A percentile compares a stretch with the other conserved stretches of the same genome.
Conservation (phyloP, 2,888 invertebrate species). For the Entomobrya proxima region DNA sequence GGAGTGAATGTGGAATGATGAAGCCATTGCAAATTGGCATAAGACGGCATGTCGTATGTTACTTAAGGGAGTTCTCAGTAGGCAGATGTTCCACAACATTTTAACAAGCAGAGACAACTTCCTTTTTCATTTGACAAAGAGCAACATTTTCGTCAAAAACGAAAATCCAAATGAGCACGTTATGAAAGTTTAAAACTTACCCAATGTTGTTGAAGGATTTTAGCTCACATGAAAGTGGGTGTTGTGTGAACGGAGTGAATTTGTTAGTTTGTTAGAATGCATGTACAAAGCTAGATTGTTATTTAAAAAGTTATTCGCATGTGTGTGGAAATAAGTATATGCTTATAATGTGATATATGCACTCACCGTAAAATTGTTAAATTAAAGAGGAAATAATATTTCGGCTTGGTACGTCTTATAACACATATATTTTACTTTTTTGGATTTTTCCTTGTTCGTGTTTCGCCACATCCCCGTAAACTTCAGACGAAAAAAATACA, state of each 20-base stretch:
- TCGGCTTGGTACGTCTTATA: not conserved
- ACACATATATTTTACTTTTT: not conserved
- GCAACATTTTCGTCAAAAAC: not conserved
- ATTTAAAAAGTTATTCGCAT: not conserved
- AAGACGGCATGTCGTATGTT: slow-evolving; percentile 19
- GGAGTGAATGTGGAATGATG: not conserved
- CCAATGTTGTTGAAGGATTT: not conserved
- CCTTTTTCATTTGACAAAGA: not conserved
- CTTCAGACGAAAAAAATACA: slow-evolving; percentile 64
- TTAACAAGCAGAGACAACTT: not conserved
- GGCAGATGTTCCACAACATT: not conserved
- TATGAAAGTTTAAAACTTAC: not conserved
- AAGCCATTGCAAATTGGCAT: slow-evolving; percentile 20
- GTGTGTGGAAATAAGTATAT: not conserved
- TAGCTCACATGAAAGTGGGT: no score
- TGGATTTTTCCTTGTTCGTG: slow-evolving; percentile 4
- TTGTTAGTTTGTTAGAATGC: not conserved
- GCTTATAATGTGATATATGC: not conserved
- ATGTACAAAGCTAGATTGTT: not conserved
- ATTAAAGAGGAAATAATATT: not conserved
- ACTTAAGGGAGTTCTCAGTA: not conserved
- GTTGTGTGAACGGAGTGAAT: not conserved
- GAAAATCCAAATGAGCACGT: not conserved
- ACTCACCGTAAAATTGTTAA: not conserved
- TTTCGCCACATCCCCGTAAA: not conserved